Base-by-base conservation (phyloP, 2,113 vertebrate species). In the Hymenochirus boettgeri region DNA sequence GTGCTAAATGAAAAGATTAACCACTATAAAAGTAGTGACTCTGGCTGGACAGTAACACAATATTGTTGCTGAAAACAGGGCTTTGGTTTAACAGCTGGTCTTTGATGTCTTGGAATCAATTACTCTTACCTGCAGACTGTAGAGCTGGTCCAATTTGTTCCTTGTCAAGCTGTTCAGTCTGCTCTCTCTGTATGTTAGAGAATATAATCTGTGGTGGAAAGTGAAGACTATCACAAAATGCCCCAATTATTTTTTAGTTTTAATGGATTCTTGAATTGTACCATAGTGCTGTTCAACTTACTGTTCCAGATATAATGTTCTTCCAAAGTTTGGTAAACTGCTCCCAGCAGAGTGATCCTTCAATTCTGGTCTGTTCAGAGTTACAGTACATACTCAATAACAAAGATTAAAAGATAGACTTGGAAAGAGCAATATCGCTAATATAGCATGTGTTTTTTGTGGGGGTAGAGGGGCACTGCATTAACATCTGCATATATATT, bases 261-360 rank as follows among this genome's bases (percentile, higher is more conserved):
- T 9, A 21, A 22, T 12, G 8, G 7, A 33, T n/a, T n/a, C 4
- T 13, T 56, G 33, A 39, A 18, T 12, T 18, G 8, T 24, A 6
- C 18, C 12, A 2, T 37, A 31, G 15, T 11, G 7, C 12, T 33
- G 8, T 33, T 33, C 9, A 35, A 71, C 70, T 47, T 26, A 71
- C 70, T 29, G 57, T 61, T 51, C 70, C 62, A 31, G 51, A 29
- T 31, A 35, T 45, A 27, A 71, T 56, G 42, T 65, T 48, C 57
- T 31, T 56, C 70, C 70, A 71, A 42, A 71, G 70, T 26, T 19
- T 45, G 31, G 24, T n/a, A 29, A 71, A 65, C 58, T 56, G 62
- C 23, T 61, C 57, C 27, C 45, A 66, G 42, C 31, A n/a, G 39
- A 66, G 23, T 21, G 57, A 56, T n/a, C 62, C 70, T 17, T 53